Evolutionary conservation across 2,797 vertebrate genomes (phyloP).

Genomic region (Chromobotia macracanthus): DNA sequence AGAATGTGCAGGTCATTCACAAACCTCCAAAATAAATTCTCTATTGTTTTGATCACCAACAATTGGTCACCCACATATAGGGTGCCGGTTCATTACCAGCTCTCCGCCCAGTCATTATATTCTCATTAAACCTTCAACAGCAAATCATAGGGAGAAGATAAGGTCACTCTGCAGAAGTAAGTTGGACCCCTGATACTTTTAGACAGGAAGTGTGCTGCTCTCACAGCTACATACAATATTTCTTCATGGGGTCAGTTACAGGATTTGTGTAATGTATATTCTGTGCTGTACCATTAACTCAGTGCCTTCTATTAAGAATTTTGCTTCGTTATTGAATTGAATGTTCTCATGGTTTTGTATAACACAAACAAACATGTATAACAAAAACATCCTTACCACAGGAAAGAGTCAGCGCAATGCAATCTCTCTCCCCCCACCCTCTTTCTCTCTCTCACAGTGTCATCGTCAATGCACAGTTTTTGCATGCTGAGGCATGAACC

Average conservation of each 20-base stretch:
- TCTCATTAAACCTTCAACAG: slow-evolving; percentile 43
- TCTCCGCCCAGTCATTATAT: slow-evolving; percentile 43
- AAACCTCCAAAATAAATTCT: slow-evolving; percentile 39
- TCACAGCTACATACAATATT: slow-evolving; percentile 2
- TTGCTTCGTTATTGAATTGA: slow-evolving; percentile 3
- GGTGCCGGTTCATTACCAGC: slow-evolving; percentile 30
- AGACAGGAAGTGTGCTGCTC: not conserved
- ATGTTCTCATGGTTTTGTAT: slow-evolving; percentile 15
- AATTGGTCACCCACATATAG: slow-evolving; percentile 39
- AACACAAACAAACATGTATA: slow-evolving; percentile 36
- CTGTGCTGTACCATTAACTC: not conserved
- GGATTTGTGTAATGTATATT: slow-evolving; percentile 11
- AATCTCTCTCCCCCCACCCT: slow-evolving; percentile 25
- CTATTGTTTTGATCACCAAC: slow-evolving; percentile 41
- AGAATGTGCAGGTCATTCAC: slow-evolving; percentile 33
- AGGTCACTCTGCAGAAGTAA: slow-evolving; percentile 45
- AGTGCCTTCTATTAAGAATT: slow-evolving; percentile 2
- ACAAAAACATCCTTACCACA: slow-evolving; percentile 21
- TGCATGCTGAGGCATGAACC: slow-evolving; percentile 57
- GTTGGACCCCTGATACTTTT: not conserved
- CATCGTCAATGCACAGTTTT: slow-evolving; percentile 27
- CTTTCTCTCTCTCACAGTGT: not conserved
- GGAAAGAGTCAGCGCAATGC: slow-evolving; percentile 13
- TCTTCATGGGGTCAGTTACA: not conserved
- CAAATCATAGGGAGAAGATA: slow-evolving; percentile 39